These are phyloP conservation scores for Meteorus cinctellus DNA, from an alignment of 2,888 invertebrate genomes.

Conservation along the genomic window DNA sequence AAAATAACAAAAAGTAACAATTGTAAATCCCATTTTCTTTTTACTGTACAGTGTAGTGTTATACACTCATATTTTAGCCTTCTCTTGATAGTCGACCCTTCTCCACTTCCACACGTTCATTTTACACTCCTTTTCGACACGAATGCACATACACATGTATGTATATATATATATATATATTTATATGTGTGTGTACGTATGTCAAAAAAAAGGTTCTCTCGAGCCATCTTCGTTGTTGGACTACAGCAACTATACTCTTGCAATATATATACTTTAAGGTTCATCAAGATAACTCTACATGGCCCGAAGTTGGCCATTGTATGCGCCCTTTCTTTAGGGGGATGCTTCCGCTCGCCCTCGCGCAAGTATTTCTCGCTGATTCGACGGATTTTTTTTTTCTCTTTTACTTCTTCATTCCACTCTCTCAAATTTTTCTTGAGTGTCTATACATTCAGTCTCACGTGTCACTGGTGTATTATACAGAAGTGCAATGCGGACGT, in stretches of 20 bases:
- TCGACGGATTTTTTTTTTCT: constrained; percentile 21
- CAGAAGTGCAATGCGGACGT: background rate
- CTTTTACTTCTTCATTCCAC: background rate
- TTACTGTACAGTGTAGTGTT: background rate
- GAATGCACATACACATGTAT: background rate
- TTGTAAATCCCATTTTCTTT: background rate
- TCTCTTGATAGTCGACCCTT: constrained; percentile 14
- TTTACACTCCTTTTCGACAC: background rate
- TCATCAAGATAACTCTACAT: constrained; percentile 22
- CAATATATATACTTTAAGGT: constrained; percentile 13
- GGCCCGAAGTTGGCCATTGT: constrained; percentile 25
- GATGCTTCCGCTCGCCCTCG: constrained; percentile 23
- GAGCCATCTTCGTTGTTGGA: background rate
- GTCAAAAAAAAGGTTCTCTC: background rate
- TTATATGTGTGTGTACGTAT: background rate
- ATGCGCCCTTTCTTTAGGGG: constrained; percentile 19
- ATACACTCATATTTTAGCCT: background rate
- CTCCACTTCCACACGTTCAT: constrained; percentile 10
- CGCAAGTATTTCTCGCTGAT: constrained; percentile 28
- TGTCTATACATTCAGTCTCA: background rate
- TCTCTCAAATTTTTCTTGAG: background rate
- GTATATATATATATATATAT: background rate
- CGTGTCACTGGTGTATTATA: constrained; percentile 11
- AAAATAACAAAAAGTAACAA: constrained; percentile 11
- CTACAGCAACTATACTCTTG: background rate